Evolutionary conservation across 2,113 vertebrate species (phyloP), one percentile per base, ranked within the genome.

Genomic region (Pleuronectes platessa): DNA sequence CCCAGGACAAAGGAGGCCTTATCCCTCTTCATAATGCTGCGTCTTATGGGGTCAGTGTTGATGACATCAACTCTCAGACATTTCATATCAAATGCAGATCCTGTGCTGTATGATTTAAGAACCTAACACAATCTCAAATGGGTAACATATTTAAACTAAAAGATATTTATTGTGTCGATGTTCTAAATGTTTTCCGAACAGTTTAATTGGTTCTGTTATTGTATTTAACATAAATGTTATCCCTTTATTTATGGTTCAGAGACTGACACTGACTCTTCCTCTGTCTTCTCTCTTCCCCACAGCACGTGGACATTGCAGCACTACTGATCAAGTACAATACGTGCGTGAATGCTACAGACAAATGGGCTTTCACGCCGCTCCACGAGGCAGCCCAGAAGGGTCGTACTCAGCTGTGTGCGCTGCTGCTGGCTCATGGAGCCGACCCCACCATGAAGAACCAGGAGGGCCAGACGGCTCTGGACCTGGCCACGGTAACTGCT

Each of bases 1-100:
- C 98, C 23, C 98, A 99, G 89, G 98, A 99, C 92, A 99, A 99
- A 93, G 98, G 98, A 70, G 98, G 98, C 56, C 94, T 99, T 67
- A 99, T 99, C 82, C 98, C 98, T n/a, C 96, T 99, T 54, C 98
- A 99, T 88, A 99, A 99, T 21, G 98, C 98, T 51, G 98, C 98
- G 37, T 99, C 98, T 26, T 99, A 99, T 35, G 98, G 98, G 95
- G 98, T 99, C 85, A 95, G 97, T 90, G 11, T 62, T 53, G 35
- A 42, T 62, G 27, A n/a, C 23, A 31, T 31, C 31, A 31, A 31
- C 27, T 31, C 5, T 31, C 5, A 6, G 31, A 31, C 6, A 26
- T 59, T 24, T 55, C 27, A 37, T 24, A 31, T 37, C 2, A 77
- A 47, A 67, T 55, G 20, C 20, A 54, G 3, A 66, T 31, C 35